Evolutionary conservation across 2,113 vertebrate genomes (phyloP), one percentile per base, ranked within the genome.

Genomic region (Gopherus flavomarginatus): DNA sequence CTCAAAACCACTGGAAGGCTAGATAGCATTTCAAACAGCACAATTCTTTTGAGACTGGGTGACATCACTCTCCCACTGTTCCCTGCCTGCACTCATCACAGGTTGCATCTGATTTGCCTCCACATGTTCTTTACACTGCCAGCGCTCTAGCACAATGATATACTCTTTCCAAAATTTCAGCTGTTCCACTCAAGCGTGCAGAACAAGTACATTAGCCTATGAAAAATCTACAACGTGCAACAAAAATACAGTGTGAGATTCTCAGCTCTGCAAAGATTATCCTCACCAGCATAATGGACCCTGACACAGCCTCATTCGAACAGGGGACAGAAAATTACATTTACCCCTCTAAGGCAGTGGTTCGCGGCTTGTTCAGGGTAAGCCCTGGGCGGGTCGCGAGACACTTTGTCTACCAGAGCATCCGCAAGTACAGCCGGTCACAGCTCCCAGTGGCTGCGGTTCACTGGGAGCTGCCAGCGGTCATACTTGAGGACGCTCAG

Each of bases 21-120:
- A 72, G 8, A 2, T 27, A 75, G 9, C 3, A 75, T 13, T 50
- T 13, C 69, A 62, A 21, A 59, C 1, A 75, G 11, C 1, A 0
- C 1, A 16, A 14, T 84, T 62, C 31, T 62, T 29, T 31, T 53
- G 56, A 44, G 80, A 16, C 21, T 75, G n/a, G 6, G 69, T 22
- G 35, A n/a, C 1, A 16, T 69, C n/a, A 29, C 5, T 38, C 5
- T 35, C 7, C 50, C 31, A 44, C 57, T 47, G 3, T 1, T 88
- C 24, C 53, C 35, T n/a, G 77, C 17, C 29, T 47, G 80, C 54
- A 17, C 1, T 8, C 35, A 54, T 44, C 65, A 50, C 56, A 31
- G 38, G 22, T 17, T 81, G 59, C 22, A 82, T 35, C 78, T 78
- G 27, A 27, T 65, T 84, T 47, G 26, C 9, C 47, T 47, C 12